phyloP scores from a whole-genome alignment of 2,113 vertebrate species.

The Dasyurus viverrinus region DNA sequence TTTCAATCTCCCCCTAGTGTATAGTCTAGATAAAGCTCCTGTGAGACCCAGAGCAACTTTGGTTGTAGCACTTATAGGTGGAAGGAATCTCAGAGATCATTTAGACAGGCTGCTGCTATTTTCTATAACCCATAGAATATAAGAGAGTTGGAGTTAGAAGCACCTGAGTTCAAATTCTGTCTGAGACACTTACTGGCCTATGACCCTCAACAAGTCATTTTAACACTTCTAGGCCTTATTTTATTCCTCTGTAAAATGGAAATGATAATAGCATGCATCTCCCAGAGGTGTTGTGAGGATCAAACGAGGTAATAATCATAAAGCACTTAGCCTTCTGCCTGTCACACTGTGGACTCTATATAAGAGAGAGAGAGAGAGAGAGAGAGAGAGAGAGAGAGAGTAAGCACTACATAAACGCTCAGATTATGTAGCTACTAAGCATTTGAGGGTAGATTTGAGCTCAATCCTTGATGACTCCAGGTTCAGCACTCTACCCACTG shows the following conservation, averaged over 20 bases:
- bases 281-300: neutral
- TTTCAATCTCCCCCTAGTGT: neutral
- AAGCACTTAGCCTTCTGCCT: neutral
- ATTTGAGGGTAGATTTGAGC: neutral
- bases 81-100: neutral
- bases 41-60: neutral
- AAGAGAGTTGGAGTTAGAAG: neutral
- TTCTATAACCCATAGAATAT: neutral
- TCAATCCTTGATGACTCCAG: neutral
- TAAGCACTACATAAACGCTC: neutral
- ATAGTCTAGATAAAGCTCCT: neutral
- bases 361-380: neutral
- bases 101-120: neutral
- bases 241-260: neutral
- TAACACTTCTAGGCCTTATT: neutral
- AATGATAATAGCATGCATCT: neutral
- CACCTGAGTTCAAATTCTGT: neutral
- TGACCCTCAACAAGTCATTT: neutral
- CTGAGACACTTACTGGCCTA: neutral
- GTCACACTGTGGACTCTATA: neutral
- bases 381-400: too few species aligned
- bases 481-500: neutral
- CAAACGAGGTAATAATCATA: too few species aligned
- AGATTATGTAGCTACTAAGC: neutral
- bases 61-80: neutral